Evolutionary conservation across 2,888 invertebrate genomes (phyloP).

Genomic region (Troides aeacus): DNA sequence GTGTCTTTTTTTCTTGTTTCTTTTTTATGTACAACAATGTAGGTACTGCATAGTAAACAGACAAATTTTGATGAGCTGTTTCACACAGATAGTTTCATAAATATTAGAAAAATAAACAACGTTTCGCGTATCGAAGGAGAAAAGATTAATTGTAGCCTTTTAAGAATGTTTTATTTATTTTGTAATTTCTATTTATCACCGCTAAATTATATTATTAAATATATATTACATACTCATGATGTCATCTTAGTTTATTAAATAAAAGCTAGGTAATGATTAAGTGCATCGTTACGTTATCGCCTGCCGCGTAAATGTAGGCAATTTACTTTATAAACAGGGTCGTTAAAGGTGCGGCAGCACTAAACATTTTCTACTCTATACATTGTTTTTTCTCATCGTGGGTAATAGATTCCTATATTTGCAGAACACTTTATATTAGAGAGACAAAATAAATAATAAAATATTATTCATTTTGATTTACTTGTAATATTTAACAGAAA

Average conservation of each 20-base stretch:
- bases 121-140: too few relatives aligned
- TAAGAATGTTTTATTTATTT: too few relatives aligned
- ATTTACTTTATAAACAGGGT: constrained; percentile 75
- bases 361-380: constrained; percentile 69
- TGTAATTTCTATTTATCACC: too few relatives aligned
- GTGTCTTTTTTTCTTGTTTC: too few relatives aligned
- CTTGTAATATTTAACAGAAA: not conserved
- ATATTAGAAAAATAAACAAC: too few relatives aligned
- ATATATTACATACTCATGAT: not conserved
- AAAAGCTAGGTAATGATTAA: constrained; percentile 35
- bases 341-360: constrained; percentile 63
- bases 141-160: too few relatives aligned
- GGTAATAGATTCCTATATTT: constrained; percentile 1
- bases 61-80: too few relatives aligned
- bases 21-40: too few relatives aligned
- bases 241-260: not conserved
- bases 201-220: not conserved
- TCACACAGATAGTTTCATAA: too few relatives aligned
- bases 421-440: not conserved
- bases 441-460: not conserved
- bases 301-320: constrained; percentile 62
- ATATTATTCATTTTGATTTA: not conserved
- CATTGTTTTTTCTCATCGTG: constrained; percentile 52
- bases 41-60: too few relatives aligned
- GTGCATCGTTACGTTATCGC: constrained; percentile 41